phyloP scores from a whole-genome alignment of 2,888 invertebrate genomes.

The Ormyrus labotus region DNA sequence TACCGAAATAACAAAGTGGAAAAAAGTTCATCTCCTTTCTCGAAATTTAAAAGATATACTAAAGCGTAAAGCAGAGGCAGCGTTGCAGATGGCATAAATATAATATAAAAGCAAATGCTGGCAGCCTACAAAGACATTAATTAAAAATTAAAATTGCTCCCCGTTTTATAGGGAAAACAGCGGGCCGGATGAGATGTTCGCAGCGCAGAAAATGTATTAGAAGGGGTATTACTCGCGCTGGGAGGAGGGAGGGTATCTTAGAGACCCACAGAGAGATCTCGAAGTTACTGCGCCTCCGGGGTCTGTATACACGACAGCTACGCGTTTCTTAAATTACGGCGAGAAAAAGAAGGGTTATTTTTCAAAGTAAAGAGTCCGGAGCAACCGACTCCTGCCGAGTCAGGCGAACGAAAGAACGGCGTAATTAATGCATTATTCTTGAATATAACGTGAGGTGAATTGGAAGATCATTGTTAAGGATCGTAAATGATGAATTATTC shows the following conservation, averaged over 20 bases:
- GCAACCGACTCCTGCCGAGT: too few species aligned
- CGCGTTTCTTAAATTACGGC: slow-evolving; percentile 20
- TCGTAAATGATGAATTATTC: neutral
- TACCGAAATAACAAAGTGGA: too few species aligned
- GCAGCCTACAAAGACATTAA: too few species aligned
- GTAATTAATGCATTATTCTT: neutral
- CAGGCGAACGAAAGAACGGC: neutral
- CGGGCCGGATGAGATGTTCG: neutral
- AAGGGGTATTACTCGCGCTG: slow-evolving; percentile 30
- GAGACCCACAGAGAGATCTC: slow-evolving; percentile 19
- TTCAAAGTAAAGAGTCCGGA: slow-evolving; percentile 1
- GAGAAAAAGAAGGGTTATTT: neutral
- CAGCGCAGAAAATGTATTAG: slow-evolving; percentile 3
- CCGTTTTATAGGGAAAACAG: too few species aligned
- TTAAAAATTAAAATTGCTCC: too few species aligned
- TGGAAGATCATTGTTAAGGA: too few species aligned
- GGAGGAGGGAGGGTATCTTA: slow-evolving; percentile 18
- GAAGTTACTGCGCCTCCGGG: slow-evolving; percentile 34
- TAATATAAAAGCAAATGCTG: too few species aligned
- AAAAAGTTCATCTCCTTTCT: too few species aligned
- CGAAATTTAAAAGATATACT: too few species aligned
- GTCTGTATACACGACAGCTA: slow-evolving; percentile 26
- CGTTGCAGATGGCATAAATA: too few species aligned
- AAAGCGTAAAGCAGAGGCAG: too few species aligned
- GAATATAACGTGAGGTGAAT: neutral